Evolutionary conservation across 2,888 invertebrate species (phyloP).

Genomic region (Melanophora roralis): DNA sequence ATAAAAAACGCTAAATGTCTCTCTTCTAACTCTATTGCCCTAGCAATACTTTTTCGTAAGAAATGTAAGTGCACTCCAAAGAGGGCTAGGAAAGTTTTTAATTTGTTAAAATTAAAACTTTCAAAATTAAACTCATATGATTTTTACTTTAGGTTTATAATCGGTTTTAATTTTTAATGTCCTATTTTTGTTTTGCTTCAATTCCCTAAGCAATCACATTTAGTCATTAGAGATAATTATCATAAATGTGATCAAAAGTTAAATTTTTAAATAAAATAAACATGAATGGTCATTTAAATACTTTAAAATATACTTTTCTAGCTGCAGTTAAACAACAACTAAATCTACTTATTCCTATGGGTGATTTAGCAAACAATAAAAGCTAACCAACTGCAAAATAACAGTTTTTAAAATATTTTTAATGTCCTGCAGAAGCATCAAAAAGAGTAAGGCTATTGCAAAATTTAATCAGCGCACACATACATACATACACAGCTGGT

Average conservation of each 20-base stretch:
- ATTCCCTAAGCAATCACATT: background rate
- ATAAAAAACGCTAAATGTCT: no score
- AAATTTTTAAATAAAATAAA: slow-evolving; percentile 3
- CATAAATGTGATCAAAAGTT: background rate
- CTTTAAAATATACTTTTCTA: background rate
- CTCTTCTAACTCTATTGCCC: no score
- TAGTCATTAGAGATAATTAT: background rate
- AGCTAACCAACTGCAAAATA: no score
- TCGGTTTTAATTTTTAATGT: no score
- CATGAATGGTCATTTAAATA: background rate
- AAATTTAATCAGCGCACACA: background rate
- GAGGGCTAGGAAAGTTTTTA: no score
- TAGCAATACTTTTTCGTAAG: no score
- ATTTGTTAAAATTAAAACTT: no score
- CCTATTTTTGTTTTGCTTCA: background rate
- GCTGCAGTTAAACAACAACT: background rate
- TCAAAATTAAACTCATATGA: no score
- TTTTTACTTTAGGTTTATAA: no score
- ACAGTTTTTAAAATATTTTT: background rate
- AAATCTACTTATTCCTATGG: background rate
- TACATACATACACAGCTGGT: slow-evolving; percentile 17
- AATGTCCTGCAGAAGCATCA: background rate
- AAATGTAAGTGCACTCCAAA: no score
- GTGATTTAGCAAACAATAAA: background rate
- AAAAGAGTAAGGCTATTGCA: background rate